These are phyloP conservation scores for Dolichotis patagonum DNA, from an alignment of 2,113 vertebrate genomes.

Conservation along the genomic window DNA sequence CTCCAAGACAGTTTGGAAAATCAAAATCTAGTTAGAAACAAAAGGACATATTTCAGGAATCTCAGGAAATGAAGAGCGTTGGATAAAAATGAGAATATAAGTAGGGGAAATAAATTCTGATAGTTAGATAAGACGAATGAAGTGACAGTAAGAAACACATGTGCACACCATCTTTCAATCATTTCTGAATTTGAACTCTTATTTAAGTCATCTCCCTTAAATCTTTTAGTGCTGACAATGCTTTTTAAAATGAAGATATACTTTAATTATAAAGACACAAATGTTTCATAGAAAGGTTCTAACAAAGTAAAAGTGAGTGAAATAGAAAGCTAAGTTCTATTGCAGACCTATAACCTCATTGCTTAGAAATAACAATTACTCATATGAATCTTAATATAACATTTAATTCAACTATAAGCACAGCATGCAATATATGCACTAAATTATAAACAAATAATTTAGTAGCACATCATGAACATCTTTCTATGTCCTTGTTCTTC, in stretches of 20 bases:
- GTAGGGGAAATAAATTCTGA: neutral
- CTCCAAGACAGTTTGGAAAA: neutral
- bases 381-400: neutral
- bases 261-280: neutral
- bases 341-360: neutral
- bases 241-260: neutral
- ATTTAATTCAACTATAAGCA: slow-evolving; percentile 17
- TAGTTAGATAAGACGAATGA: neutral
- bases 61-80: neutral
- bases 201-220: neutral
- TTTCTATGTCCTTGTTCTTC: neutral
- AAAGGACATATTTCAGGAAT: neutral
- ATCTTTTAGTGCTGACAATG: neutral
- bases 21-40: neutral
- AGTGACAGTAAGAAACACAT: neutral
- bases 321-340: neutral
- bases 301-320: neutral
- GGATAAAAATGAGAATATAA: neutral
- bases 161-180: neutral
- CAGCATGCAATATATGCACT: neutral
- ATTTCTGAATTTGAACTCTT: neutral
- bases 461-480: neutral
- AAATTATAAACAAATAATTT: neutral
- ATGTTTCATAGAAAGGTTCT: neutral
- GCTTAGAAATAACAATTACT: neutral